phyloP scores from a whole-genome alignment of 2,797 vertebrate genomes.

The Eulemur rubriventer region DNA sequence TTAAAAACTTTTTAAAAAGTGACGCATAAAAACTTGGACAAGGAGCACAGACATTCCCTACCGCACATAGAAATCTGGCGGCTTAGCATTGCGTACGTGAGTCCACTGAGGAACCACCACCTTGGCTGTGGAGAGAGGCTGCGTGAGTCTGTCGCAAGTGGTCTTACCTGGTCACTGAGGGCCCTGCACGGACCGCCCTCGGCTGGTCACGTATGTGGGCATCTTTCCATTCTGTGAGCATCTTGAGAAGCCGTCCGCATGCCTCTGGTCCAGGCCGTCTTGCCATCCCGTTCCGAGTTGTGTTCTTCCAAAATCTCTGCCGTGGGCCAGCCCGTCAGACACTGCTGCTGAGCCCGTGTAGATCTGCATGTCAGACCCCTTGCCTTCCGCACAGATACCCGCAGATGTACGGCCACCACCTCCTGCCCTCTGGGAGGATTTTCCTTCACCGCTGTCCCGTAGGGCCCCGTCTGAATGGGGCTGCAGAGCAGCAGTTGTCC shows the following conservation, averaged over 20 bases:
- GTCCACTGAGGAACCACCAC: background rate
- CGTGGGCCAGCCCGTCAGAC: background rate
- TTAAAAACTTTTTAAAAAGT: background rate
- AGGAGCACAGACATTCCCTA: background rate
- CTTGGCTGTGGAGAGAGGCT: background rate
- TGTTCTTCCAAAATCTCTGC: background rate
- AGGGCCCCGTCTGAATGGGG: background rate
- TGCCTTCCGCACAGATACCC: background rate
- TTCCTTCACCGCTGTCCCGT: background rate
- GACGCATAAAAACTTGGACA: background rate
- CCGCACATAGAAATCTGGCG: background rate
- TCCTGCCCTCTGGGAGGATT: background rate
- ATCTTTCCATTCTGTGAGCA: background rate
- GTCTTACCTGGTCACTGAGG: background rate
- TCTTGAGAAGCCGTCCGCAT: background rate
- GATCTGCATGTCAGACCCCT: background rate
- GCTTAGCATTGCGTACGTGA: background rate
- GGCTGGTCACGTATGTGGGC: background rate
- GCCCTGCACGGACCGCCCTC: background rate
- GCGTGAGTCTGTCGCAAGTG: fast-evolving
- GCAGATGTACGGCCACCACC: background rate
- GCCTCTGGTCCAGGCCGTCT: background rate
- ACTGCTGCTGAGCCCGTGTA: background rate
- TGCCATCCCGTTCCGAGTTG: background rate
- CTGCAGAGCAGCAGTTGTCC: too few relatives aligned